Base-by-base conservation (phyloP, 1,140 invertebrate genomes). In the Saccostrea glomerata region DNA sequence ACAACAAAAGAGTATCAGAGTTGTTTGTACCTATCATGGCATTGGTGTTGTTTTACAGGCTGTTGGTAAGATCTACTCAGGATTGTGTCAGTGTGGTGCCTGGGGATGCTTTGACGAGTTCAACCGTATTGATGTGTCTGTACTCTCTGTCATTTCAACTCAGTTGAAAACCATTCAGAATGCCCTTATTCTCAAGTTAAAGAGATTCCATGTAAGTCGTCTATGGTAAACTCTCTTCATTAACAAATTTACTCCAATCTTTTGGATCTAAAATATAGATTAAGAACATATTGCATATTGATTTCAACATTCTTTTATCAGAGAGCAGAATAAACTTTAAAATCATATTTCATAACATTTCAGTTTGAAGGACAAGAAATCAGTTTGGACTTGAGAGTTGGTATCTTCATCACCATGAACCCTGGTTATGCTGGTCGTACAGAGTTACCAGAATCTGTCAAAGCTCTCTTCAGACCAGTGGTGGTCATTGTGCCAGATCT, bases 331-430 rank as follows among this genome's bases (percentile, higher is more conserved):
- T 47, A 5, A 47, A 47, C 9, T 47, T n/a, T 20, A 63, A 63
- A 6, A 20, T n/a, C 58, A 63, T 20, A 63, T 63, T 6, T 36
- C 30, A 63, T 58, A 36, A 47, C 47, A 63, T 56, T 56, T 58
- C 89, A 98, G 97, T 98, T 98, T 95, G 98, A 98, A 95, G 97
- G 97, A 4, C 96, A 97, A 93, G 97, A 98, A 91, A 98, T 98
- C 82, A 95, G 95, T 11, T 92, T 99, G 92, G 97, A 98, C 94
- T 94, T 95, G 12, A 97, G 98, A 95, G 97, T 98, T 20, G 98
- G 98, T 2, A 97, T 98, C 85, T 99, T 98, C 93, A 98, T 98
- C 66, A 98, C 98, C 12, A 98, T 98, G 97, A 98, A 98, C 96
- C 98, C 98, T 0, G 98, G 97, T 7, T 98, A 98, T 93, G 97